A percentile compares a stretch with the other conserved stretches of the same genome.
Conservation (phyloP, 2,797 vertebrate genomes). For the Pangasius djambal region DNA sequence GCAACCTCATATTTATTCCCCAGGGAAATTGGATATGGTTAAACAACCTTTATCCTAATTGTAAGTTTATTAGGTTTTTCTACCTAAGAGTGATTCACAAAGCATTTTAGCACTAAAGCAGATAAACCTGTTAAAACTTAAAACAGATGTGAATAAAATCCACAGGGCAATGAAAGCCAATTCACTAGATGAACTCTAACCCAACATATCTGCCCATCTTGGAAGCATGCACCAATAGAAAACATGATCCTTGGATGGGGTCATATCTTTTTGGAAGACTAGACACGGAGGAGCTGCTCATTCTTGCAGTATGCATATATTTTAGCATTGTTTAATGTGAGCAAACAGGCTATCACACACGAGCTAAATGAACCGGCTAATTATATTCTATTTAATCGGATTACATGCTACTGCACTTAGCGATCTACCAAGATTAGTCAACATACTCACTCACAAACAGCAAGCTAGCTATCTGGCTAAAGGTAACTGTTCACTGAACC, state of each 20-base stretch:
- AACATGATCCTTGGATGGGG: background rate
- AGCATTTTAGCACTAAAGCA: background rate
- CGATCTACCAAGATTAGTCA: background rate
- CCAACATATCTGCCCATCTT: background rate
- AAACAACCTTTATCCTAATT: background rate
- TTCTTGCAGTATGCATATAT: background rate
- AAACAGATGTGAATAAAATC: background rate
- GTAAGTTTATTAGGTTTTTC: background rate
- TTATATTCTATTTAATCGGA: background rate
- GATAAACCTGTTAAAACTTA: background rate
- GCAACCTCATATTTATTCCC: background rate
- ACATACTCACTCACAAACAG: background rate
- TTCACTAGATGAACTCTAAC: background rate
- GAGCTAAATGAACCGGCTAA: background rate
- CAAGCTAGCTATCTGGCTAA: background rate
- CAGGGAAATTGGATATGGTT: background rate
- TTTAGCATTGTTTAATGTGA: background rate
- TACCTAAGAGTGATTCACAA: background rate
- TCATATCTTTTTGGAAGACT: constrained; percentile 9
- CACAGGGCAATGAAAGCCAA: background rate
- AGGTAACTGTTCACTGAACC: background rate
- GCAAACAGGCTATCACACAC: background rate
- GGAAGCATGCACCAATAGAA: background rate
- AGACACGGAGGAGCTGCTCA: background rate
- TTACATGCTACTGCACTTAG: background rate